Evolutionary conservation across 2,113 vertebrate genomes (phyloP).

Genomic region (Gadus macrocephalus): DNA sequence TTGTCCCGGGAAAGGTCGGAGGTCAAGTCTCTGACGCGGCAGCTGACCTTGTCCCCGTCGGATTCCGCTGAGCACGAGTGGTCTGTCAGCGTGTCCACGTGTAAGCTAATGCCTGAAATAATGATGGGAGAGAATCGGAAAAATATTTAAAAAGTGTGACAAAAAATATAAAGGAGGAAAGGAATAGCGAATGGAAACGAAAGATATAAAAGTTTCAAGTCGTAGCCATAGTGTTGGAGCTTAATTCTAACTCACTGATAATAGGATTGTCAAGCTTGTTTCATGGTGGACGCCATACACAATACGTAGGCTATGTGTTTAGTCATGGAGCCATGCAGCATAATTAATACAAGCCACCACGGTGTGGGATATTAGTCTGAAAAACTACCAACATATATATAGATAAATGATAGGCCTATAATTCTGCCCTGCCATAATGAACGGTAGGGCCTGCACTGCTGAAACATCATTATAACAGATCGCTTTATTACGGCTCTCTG

Average conservation of each 20-base stretch:
- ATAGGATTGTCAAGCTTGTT: no score
- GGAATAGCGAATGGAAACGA: neutral
- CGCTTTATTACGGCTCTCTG: slow-evolving; percentile 12
- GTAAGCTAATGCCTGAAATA: slow-evolving; percentile 86
- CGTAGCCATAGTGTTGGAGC: no score
- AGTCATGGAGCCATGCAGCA: no score
- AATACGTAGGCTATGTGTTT: no score
- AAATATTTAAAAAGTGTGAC: neutral
- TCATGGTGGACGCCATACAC: no score
- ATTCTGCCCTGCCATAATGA: no score
- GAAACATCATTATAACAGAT: neutral
- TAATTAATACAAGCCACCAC: no score
- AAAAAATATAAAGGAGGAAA: neutral
- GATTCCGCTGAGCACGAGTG: slow-evolving; percentile 94
- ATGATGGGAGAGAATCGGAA: no score
- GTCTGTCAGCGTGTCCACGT: slow-evolving; percentile 94
- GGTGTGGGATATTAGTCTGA: no score
- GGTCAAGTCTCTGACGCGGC: slow-evolving; percentile 72
- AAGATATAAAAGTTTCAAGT: neutral
- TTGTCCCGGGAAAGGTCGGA: slow-evolving; percentile 84
- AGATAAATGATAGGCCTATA: neutral
- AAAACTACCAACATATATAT: neutral
- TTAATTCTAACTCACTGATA: no score
- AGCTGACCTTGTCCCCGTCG: slow-evolving; percentile 85
- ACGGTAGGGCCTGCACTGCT: no score